Evolutionary conservation across 2,113 vertebrate species (phyloP), one percentile per base, ranked within the genome.

Genomic region (Brienomyrus longianalis): DNA sequence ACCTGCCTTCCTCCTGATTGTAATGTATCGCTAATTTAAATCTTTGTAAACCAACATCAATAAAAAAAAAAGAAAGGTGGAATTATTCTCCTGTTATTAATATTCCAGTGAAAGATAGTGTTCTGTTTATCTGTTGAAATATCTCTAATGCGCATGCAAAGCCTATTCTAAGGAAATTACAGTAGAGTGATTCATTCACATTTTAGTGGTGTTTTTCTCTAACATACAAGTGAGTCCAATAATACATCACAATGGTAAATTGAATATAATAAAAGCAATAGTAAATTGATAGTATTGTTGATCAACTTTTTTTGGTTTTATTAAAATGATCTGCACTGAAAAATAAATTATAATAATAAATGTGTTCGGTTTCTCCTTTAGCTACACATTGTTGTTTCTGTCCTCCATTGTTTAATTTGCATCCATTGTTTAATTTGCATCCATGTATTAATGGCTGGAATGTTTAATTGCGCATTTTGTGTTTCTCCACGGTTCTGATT

Each of bases 41-140:
- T 86, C 48, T 90, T 54, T 87, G 51, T 88, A 87, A 88, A 90
- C 52, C 43, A 74, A 47, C 50, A 90, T 89, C 90, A 92, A 66
- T 50, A 91, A 88, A 91, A 87, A 91, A 87, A 91, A 77, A 86
- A 23, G 31, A 5, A 52, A 15, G 19, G 27, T 52, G 62, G 47
- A 86, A 52, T 52, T 48, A 52, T 86, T 50, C 15, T 62, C 31
- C 8, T 48, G 23, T 70, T 89, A 6, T 59, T 89, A 35, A 66
- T 89, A 85, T 89, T 54, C 5, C n/a, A 89, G 15, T 3, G 45
- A 48, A 31, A 59, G 47, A 84, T 50, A 45, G 50, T 52, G 77
- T 45, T 56, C 11, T 84, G 17, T 89, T 50, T 56, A n/a, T 8
- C 23, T 70, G 35, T 56, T 56, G 21, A 39, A 21, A 52, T 23